phyloP scores from a whole-genome alignment of 2,888 invertebrate genomes.

The Parnassius smintheus region DNA sequence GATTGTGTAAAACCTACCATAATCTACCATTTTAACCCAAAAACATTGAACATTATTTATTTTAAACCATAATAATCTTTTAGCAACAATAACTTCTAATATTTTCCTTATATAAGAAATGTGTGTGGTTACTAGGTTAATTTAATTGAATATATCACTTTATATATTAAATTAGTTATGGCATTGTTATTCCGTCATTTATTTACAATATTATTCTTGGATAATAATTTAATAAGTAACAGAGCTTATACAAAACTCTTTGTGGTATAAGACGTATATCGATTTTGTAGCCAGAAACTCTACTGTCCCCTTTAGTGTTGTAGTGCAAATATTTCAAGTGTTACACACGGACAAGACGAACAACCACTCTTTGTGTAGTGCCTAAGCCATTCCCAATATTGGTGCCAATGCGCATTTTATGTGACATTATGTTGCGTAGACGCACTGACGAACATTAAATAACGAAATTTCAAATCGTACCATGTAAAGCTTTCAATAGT shows the following conservation, averaged over 20 bases:
- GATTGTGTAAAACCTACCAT: background rate
- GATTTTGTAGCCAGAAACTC: background rate
- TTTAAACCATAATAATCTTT: conserved; percentile 25
- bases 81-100: too few relatives aligned
- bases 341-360: conserved; percentile 54
- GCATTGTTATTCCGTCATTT: too few relatives aligned
- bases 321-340: conserved; percentile 50
- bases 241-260: too few relatives aligned
- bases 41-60: background rate
- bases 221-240: too few relatives aligned
- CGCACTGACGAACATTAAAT: conserved; percentile 56
- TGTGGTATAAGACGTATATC: background rate
- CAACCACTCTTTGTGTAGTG: conserved; percentile 61
- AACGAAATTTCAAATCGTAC: conserved; percentile 31
- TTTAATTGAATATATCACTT: too few relatives aligned
- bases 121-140: too few relatives aligned
- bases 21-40: too few relatives aligned
- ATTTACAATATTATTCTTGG: too few relatives aligned
- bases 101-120: too few relatives aligned
- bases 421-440: conserved; percentile 74
- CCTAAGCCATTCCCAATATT: conserved; percentile 63
- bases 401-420: conserved; percentile 61
- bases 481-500: conserved; percentile 21
- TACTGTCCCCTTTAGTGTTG: conserved; percentile 19
- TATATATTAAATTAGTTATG: too few relatives aligned